phyloP scores from a whole-genome alignment of 2,888 invertebrate genomes.

The Lordiphosa andalusiaca region DNA sequence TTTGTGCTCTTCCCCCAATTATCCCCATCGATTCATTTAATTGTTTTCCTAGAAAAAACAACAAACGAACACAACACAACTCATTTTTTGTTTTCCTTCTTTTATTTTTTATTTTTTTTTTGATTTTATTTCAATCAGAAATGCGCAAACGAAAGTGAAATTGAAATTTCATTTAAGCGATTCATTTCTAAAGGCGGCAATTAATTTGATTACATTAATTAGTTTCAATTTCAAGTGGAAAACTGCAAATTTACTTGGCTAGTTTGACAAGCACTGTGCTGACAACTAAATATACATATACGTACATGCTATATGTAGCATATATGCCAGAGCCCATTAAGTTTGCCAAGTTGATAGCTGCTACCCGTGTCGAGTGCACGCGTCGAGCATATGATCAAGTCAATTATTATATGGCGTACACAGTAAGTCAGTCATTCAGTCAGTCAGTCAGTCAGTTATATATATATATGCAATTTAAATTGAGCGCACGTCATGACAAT shows the following conservation, averaged over 20 bases:
- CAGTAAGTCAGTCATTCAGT: not conserved
- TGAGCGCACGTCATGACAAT: constrained; percentile 61
- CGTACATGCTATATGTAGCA: not conserved
- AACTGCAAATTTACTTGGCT: constrained; percentile 8
- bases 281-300: constrained; percentile 31
- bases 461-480: constrained; percentile 49
- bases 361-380: constrained; percentile 41
- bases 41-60: not conserved
- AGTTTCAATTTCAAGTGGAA: constrained; percentile 16
- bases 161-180: constrained; percentile 32
- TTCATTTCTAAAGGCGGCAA: constrained; percentile 37
- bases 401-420: constrained; percentile 59
- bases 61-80: constrained; percentile 15
- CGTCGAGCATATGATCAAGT: constrained; percentile 63
- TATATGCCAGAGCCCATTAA: constrained; percentile 51
- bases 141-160: constrained; percentile 22
- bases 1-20: too few species aligned
- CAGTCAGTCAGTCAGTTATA: constrained; percentile 2
- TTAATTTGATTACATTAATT: constrained; percentile 59
- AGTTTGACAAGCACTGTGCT: constrained; percentile 49
- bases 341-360: constrained; percentile 54
- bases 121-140: constrained; percentile 7
- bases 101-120: not conserved
- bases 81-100: constrained; percentile 11
- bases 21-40: too few species aligned